Base-by-base conservation (phyloP, 2,113 vertebrate genomes). In the Gallinago media region DNA sequence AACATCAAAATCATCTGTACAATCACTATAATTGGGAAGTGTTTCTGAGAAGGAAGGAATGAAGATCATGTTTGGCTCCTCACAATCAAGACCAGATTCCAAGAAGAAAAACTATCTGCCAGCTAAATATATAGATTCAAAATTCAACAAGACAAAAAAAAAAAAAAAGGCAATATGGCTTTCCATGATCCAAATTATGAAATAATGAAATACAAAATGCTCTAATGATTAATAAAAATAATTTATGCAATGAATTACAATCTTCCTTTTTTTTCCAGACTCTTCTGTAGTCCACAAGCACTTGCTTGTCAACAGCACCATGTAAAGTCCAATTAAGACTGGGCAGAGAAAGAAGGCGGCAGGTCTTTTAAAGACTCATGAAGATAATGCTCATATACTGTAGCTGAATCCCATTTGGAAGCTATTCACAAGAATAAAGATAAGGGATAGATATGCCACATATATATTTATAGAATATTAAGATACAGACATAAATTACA, bases 401-500 rank as follows among this genome's bases (percentile, higher is more conserved):
- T 7, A 62, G 27, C 27, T 49, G 31, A 65, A 55, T 76, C 58
- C 62, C 19, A 50, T 27, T 92, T 87, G 65, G 65, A 91, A 91
- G 32, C 23, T 59, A 26, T 55, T 86, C 55, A 84, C 32, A 71
- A 77, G 42, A 74, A 77, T 55, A 67, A 90, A 92, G 36, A 68
- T 83, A 88, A 70, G 92, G 15, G n/a, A 61, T 12, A 82, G 49
- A 88, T 52, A 89, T 65, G 50, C 52, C 20, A 40, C 31, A 29
- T 47, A 31, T 68, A 42, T 81, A 71, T 90, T 88, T 79, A 61
- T 82, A 93, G 50, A 73, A 56, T 56, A 75, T 68, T 56, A 70
- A 91, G 44, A 89, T 87, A 68, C 5, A 94, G 81, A 85, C 40
- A 76, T 23, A 88, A 92, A 95, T 93, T 74, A 52, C 66, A 79